Conservation (phyloP, 2,888 invertebrate species). For the Cheilosia soror region DNA sequence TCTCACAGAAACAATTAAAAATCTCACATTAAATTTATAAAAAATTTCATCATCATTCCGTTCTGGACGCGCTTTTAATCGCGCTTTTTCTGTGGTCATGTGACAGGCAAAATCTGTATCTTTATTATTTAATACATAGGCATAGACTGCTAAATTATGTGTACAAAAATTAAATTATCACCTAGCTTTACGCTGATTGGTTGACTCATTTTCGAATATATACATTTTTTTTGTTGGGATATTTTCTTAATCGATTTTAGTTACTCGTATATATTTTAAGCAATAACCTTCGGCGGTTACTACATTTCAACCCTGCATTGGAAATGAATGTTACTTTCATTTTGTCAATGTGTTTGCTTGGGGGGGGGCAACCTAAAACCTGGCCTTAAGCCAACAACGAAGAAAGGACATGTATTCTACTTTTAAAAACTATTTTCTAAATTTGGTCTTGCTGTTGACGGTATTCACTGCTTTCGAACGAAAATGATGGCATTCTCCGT, state of each 20-base stretch:
- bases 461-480: constrained; percentile 28
- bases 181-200: neutral
- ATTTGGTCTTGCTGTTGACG: constrained; percentile 41
- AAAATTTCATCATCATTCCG: constrained; percentile 31
- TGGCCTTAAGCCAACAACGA: constrained; percentile 63
- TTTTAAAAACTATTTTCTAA: constrained; percentile 33
- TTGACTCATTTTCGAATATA: neutral
- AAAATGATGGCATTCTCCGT: constrained; percentile 12
- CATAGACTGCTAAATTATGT: neutral
- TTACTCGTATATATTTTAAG: neutral
- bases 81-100: constrained; percentile 29
- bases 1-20: constrained; percentile 1
- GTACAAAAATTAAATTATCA: constrained; percentile 29
- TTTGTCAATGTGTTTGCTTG: constrained; percentile 23
- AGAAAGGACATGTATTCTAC: constrained; percentile 22
- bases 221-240: neutral
- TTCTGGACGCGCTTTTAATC: constrained; percentile 27
- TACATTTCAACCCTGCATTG: neutral
- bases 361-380: neutral
- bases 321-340: neutral
- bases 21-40: constrained; percentile 27
- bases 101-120: constrained; percentile 36
- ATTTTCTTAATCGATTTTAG: constrained; percentile 15
- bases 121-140: neutral
- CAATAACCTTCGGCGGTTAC: constrained; percentile 32